Evolutionary conservation across 2,113 vertebrate species (phyloP), one percentile per base, ranked within the genome.

Genomic region (Onychostruthus taczanowskii): DNA sequence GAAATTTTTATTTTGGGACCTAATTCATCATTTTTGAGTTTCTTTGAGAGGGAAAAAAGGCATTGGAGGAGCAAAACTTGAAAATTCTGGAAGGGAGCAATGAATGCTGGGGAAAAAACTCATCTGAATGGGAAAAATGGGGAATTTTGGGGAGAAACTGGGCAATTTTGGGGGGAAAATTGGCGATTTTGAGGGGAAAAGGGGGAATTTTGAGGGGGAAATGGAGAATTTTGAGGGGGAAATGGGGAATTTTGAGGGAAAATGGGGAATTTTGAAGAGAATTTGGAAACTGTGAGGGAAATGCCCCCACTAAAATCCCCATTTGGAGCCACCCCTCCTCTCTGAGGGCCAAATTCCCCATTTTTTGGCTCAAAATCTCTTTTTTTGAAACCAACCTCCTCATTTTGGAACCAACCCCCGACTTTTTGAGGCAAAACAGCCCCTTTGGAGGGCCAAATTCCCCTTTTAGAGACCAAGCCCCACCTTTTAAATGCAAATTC

Each of bases 21-120:
- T 19, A 73, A 46, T 44, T 35, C 23, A 16, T 12, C 6, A 16
- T 27, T n/a, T 12, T 27, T 39, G 2, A 18, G 7, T 1, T 5
- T 5, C 39, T 30, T 39, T 15, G 9, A 20, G 22, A 5, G 9
- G 9, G 4, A 3, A 15, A 39, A 49, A 61, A 19, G 3, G 44
- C 11, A 11, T 2, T 18, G 35, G 8, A 9, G 41, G 9, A 8
- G 13, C 27, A 39, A 8, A 47, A 62, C 33, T 50, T 26, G 16
- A 10, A 15, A 49, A 49, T 33, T 62, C 3, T 11, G n/a, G 7
- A 6, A 9, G 11, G 3, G 3, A 7, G 4, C 11, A 14, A 61
- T 19, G 20, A 47, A 76, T 19, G 8, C 7, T 16, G 16, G n/a
- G 43, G n/a, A 26, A 61, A 61, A 15, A 8, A 10, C 7, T 7